Percentiles rank a stretch among this genome's conserved stretches.
Evolutionary conservation across 2,113 vertebrate species (phyloP).

Genomic region (Dendropsophus ebraccatus): DNA sequence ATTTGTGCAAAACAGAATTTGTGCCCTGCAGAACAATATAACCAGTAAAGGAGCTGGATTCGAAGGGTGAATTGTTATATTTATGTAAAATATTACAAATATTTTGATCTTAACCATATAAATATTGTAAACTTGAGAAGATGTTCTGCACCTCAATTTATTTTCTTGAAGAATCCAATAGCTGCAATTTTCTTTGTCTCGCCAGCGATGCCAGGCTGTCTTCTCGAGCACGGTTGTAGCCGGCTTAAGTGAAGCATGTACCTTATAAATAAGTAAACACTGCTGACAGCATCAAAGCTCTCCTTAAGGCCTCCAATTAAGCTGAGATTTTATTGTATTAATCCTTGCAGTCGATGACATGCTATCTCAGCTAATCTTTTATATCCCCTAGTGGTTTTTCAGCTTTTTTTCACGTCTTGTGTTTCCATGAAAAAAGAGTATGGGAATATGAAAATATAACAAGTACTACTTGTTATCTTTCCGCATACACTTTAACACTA

Average conservation of each 20-base stretch:
- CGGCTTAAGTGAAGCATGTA: not conserved
- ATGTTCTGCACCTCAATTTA: not conserved
- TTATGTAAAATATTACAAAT: not conserved
- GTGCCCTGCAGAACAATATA: not conserved
- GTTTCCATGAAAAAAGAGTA: not conserved
- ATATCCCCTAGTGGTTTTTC: not conserved
- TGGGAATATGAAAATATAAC: not conserved
- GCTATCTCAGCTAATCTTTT: slow-evolving; percentile 20
- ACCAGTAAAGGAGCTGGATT: not conserved
- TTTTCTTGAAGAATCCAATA: not conserved
- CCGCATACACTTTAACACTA: not conserved
- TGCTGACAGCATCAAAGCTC: not conserved
- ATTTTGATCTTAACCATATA: not conserved
- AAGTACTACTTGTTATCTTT: not conserved
- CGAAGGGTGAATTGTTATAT: not conserved
- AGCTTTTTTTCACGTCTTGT: too few species aligned
- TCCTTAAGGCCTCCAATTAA: not conserved
- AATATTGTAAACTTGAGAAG: not conserved
- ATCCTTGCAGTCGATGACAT: slow-evolving; percentile 16
- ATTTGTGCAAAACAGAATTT: not conserved
- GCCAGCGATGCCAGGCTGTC: not conserved
- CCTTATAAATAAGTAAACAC: slow-evolving; percentile 21
- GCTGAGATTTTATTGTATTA: slow-evolving; percentile 28
- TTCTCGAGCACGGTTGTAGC: not conserved
- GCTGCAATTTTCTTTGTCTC: not conserved